Evolutionary conservation across 2,113 vertebrate genomes (phyloP).

Genomic region (Lathamus discolor): DNA sequence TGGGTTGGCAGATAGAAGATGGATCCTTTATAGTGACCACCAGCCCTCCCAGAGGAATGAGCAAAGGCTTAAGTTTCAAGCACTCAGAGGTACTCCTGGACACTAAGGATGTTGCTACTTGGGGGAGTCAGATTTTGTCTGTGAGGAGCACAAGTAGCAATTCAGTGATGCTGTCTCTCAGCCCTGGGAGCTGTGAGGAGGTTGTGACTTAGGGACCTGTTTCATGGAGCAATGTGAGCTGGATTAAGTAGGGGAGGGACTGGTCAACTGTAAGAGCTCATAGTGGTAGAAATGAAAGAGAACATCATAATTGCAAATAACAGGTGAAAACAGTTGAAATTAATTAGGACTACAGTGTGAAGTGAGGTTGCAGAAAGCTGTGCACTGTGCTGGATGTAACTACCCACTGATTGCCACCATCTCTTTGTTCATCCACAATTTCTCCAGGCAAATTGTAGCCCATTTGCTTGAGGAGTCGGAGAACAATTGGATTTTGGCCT

Average conservation of each 20-base stretch:
- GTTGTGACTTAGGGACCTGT: background rate
- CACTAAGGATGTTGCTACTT: fast-evolving
- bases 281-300: background rate
- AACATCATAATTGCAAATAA: constrained; percentile 20
- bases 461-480: background rate
- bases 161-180: background rate
- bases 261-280: background rate
- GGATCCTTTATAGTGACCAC: background rate
- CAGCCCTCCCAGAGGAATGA: fast-evolving
- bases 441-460: background rate
- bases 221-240: background rate
- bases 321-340: background rate
- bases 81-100: fast-evolving
- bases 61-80: background rate
- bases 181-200: fast-evolving
- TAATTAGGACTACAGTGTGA: background rate
- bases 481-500: constrained; percentile 4
- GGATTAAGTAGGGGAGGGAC: background rate
- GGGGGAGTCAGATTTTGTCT: background rate
- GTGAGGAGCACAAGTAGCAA: background rate
- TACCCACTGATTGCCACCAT: background rate
- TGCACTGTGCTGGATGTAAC: background rate
- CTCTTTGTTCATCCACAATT: background rate
- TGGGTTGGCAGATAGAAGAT: background rate
- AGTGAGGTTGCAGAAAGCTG: background rate